Percentiles rank a stretch among this genome's conserved stretches.
Conservation (phyloP, 2,113 vertebrate genomes). For the Larimichthys crocea region DNA sequence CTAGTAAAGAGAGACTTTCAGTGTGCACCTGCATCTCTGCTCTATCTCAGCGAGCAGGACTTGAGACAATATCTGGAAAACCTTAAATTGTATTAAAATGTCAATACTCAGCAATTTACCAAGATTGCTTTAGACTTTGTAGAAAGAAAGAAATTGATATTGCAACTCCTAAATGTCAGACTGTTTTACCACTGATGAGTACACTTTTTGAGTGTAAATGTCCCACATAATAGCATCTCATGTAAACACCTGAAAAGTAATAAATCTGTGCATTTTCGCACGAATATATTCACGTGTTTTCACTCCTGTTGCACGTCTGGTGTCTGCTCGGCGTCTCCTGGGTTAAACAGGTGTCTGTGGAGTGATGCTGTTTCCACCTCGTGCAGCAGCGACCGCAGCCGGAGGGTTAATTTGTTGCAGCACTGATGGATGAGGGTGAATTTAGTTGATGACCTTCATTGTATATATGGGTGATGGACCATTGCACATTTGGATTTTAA, state of each 20-base stretch:
- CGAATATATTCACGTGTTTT: neutral
- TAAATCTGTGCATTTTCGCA: neutral
- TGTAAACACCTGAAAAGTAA: neutral
- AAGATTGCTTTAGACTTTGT: neutral
- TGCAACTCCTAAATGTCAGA: neutral
- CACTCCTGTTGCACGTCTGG: no score
- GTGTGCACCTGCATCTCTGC: neutral
- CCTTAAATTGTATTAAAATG: neutral
- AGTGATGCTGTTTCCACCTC: constrained; percentile 5
- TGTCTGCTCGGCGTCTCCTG: no score
- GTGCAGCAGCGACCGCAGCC: neutral
- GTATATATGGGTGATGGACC: neutral
- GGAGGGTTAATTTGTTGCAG: neutral
- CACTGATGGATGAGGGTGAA: neutral
- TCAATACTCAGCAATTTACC: neutral
- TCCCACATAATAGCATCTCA: neutral
- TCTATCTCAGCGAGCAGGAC: neutral
- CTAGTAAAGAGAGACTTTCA: neutral
- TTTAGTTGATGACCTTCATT: neutral
- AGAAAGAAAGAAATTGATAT: neutral
- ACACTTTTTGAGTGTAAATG: neutral
- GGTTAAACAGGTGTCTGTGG: constrained; percentile 8
- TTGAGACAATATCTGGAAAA: neutral
- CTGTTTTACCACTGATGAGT: neutral
- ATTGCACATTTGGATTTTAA: constrained; percentile 18